Evolutionary conservation across 2,113 vertebrate genomes (phyloP), one percentile per base, ranked within the genome.

Genomic region (Corythornis madagascariensis): DNA sequence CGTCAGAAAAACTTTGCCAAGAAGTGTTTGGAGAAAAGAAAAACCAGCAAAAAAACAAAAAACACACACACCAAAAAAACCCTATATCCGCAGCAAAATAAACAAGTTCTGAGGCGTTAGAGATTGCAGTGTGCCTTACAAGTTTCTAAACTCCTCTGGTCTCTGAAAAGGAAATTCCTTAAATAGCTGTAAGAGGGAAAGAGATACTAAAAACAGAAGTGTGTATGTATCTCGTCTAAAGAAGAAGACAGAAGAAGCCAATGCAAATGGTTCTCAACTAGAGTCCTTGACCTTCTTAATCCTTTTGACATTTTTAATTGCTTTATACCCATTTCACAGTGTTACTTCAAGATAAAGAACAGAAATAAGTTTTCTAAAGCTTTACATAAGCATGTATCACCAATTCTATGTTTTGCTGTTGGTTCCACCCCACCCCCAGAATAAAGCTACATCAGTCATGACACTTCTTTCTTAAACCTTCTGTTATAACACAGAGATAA

Each of bases 21-120:
- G 26, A 50, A 90, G n/a, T 60, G 9, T 45, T 18, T 67, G 40
- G 20, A 70, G 45, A 47, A 8, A 26, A 38, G 19, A 35, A 29
- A 50, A 52, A 8, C 20, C 9, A 48, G 11, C 20, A 22, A 22
- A 22, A 48, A 6, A 48, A 45, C 15, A 45, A 45, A 47, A 47
- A 47, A 7, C 7, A 18, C 16, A 47, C 45, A 47, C 45, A 47
- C 16, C 45, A 47, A 47, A 16, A 47, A 47, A 38, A 10, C 38
- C 38, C 45, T 59, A 48, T 45, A 0, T 4, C n/a, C 10, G 7
- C 17, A 50, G 43, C 14, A 69, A 55, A 63, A 33, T 16, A 29
- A 65, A 45, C 26, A 95, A 95, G 88, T 96, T 97, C 77, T 90
- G 89, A 88, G 63, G 90, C 95, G 93, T 35, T 95, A 90, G 88